These are phyloP conservation scores for Helicolenus hilgendorfi DNA, from an alignment of 2,797 vertebrate species.

Conservation along the genomic window DNA sequence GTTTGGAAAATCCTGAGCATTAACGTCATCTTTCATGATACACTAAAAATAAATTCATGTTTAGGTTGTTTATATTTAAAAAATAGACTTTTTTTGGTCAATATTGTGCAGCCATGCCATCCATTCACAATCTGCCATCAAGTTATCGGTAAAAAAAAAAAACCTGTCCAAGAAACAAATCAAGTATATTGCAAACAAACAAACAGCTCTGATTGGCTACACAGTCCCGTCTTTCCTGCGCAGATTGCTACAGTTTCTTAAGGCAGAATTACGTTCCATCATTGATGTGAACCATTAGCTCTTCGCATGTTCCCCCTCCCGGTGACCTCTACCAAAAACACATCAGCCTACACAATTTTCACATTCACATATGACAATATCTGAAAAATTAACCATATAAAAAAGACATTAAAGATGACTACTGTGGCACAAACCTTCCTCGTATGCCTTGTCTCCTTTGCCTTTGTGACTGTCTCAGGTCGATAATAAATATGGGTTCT, in stretches of 20 bases:
- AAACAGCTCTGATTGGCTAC: constrained; percentile 36
- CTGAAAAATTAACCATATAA: constrained; percentile 20
- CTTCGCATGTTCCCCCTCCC: not conserved
- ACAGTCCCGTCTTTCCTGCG: constrained; percentile 4
- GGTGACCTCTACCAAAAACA: constrained; percentile 41
- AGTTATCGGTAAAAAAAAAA: constrained; percentile 42
- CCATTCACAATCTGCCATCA: constrained; percentile 8
- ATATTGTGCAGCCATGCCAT: constrained; percentile 25
- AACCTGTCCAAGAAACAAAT: not conserved
- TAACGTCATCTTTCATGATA: not conserved
- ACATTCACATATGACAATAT: constrained; percentile 51
- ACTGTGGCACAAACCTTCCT: constrained; percentile 28
- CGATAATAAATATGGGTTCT: constrained; percentile 54
- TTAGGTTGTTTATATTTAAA: constrained; percentile 43
- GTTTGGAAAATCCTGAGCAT: constrained; percentile 59
- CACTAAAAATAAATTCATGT: constrained; percentile 28
- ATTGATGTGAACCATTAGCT: constrained; percentile 16
- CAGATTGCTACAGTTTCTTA: constrained; percentile 71
- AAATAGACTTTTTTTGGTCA: constrained; percentile 73
- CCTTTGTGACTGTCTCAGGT: constrained; percentile 29
- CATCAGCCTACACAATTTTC: constrained; percentile 3
- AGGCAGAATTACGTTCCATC: constrained; percentile 68
- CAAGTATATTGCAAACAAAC: constrained; percentile 27
- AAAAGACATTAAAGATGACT: constrained; percentile 24
- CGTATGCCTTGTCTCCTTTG: not conserved